phyloP scores from a whole-genome alignment of 2,888 invertebrate genomes.

The Steinernema carpocapsae region DNA sequence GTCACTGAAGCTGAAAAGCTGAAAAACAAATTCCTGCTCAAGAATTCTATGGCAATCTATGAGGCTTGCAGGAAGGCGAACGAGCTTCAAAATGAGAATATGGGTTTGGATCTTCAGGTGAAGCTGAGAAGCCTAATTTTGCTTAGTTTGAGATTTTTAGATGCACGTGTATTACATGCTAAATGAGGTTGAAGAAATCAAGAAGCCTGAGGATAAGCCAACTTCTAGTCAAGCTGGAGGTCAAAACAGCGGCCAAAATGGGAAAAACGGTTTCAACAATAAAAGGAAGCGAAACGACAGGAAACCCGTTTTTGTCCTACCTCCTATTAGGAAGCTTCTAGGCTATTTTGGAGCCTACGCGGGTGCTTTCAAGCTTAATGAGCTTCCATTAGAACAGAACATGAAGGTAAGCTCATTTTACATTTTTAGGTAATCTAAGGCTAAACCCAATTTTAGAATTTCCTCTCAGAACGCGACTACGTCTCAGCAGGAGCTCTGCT shows the following conservation, averaged over 20 bases:
- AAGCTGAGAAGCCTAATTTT: background rate
- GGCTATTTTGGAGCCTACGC: background rate
- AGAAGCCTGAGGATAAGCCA: background rate
- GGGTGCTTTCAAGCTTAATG: background rate
- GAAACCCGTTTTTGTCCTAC: background rate
- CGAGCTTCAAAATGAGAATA: background rate
- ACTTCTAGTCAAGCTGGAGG: background rate
- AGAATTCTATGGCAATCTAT: background rate
- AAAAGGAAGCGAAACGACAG: background rate
- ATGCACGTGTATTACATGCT: background rate
- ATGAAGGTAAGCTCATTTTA: background rate
- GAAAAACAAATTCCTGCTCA: background rate
- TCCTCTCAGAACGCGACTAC: background rate
- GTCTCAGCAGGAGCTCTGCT: background rate
- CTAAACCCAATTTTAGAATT: background rate
- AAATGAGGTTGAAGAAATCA: background rate
- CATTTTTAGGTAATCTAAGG: background rate
- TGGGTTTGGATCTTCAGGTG: background rate
- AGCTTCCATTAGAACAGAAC: background rate
- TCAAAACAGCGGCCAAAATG: background rate
- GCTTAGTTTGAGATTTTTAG: no score
- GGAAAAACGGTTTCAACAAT: background rate
- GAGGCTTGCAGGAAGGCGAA: background rate
- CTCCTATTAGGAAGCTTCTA: background rate
- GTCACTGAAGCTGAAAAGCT: no score